Conservation (phyloP, 2,113 vertebrate genomes). For the Pelmatolapia mariae region DNA sequence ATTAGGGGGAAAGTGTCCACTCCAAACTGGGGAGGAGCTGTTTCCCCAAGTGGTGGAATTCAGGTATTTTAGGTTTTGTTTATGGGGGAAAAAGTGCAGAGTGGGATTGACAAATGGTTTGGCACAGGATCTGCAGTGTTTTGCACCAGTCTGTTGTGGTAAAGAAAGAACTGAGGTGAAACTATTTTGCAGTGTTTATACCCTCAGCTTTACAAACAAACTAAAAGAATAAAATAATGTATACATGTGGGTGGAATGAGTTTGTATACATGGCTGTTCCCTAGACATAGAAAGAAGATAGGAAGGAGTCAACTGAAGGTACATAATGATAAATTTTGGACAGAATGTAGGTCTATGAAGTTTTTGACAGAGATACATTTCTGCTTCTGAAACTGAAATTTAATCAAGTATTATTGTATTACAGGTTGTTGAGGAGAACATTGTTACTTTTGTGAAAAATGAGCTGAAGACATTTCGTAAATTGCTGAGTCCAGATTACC, state of each 20-base stretch:
- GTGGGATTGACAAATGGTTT: rapidly evolving
- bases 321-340: rapidly evolving
- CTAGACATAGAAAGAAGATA: rapidly evolving
- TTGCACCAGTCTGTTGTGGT: background rate
- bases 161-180: background rate
- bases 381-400: background rate
- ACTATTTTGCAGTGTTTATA: background rate
- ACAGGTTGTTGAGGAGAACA: background rate
- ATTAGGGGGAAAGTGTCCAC: rapidly evolving
- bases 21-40: background rate
- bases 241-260: rapidly evolving
- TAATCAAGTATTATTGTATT: background rate
- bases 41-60: background rate
- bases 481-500: background rate
- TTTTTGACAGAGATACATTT: background rate
- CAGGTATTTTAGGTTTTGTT: background rate
- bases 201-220: background rate
- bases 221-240: rapidly evolving
- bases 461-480: background rate
- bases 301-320: background rate
- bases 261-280: background rate
- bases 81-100: rapidly evolving
- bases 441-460: background rate
- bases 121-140: background rate
- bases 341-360: rapidly evolving